Evolutionary conservation across 2,113 vertebrate genomes (phyloP).

Genomic region (Mormyrus lacerda): DNA sequence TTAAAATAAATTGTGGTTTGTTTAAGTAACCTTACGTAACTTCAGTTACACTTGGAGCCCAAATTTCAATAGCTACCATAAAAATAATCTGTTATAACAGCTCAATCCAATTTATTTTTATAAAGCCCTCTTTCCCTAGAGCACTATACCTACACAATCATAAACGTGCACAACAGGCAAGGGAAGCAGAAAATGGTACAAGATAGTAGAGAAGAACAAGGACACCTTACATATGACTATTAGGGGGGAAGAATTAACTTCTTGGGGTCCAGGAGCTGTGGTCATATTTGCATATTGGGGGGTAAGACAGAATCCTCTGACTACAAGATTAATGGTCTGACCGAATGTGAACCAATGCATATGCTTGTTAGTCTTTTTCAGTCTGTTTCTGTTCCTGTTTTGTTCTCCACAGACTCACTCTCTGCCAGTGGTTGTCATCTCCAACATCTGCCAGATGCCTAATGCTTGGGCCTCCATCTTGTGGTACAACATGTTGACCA

Average conservation of each 20-base stretch:
- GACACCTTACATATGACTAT: neutral
- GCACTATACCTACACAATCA: neutral
- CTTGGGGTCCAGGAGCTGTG: neutral
- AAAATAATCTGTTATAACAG: neutral
- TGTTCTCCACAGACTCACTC: constrained; percentile 77
- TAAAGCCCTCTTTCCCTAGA: neutral
- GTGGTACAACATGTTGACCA: constrained; percentile 99
- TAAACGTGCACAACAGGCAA: neutral
- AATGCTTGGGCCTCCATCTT: constrained; percentile 98
- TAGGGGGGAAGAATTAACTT: neutral
- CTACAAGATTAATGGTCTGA: neutral
- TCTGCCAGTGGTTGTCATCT: constrained; percentile 94
- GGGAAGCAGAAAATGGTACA: neutral
- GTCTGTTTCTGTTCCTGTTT: neutral
- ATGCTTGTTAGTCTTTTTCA: neutral
- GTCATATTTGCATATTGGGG: neutral
- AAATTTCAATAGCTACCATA: neutral
- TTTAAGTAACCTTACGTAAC: neutral
- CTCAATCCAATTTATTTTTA: neutral
- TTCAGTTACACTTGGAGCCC: neutral
- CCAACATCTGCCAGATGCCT: constrained; percentile 99
- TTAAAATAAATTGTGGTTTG: neutral
- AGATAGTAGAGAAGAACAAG: neutral
- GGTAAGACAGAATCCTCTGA: neutral
- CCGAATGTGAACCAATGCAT: neutral